Evolutionary conservation across 2,888 invertebrate species (phyloP), one percentile per base, ranked within the genome.

Genomic region (Eumacrocentrus americanus): DNA sequence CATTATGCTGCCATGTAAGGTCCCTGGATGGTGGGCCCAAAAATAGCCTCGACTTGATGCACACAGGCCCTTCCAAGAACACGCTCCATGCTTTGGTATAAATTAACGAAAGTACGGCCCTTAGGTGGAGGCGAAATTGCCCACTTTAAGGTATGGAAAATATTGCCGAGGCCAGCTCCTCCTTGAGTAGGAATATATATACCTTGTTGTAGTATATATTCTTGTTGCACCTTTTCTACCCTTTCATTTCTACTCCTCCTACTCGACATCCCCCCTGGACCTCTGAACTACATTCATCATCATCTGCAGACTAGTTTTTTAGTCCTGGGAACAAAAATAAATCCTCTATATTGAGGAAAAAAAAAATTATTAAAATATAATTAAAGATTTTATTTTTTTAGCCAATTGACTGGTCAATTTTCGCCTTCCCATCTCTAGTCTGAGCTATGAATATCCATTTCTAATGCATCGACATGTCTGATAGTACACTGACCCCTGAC

Each of bases 71-170:
- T 50, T 50, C 35, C 35, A 35, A 35, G 34, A 50, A 50, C 18
- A 35, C 7, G 6, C 35, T 38, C 5, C 20, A 23, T 14, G 42
- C 11, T 38, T 11, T 54, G 16, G 54, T 54, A 47, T 56, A 42
- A 58, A 58, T 58, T 58, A 58, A 23, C 25, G 16, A 51, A 51
- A 58, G 42, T 58, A 58, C 29, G 25, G n/a, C 58, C 58, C 25
- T 40, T 25, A n/a, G 18, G 40, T 25, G 12, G 34, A 54, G 6
- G 22, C 7, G 44, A 48, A 42, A 57, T 57, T 57, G 29, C 23
- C 40, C 48, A 48, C 29, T 57, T 57, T 20, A 50, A 48, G 37
- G 38, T 9, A 29, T 34, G 57, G 50, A 38, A 50, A 34, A 40
- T 57, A 57, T 50, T 44, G n/a, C 42, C 40, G 38, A 48, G 40